Conservation (phyloP, 2,888 invertebrate genomes). For the Agrotis exclamationis region DNA sequence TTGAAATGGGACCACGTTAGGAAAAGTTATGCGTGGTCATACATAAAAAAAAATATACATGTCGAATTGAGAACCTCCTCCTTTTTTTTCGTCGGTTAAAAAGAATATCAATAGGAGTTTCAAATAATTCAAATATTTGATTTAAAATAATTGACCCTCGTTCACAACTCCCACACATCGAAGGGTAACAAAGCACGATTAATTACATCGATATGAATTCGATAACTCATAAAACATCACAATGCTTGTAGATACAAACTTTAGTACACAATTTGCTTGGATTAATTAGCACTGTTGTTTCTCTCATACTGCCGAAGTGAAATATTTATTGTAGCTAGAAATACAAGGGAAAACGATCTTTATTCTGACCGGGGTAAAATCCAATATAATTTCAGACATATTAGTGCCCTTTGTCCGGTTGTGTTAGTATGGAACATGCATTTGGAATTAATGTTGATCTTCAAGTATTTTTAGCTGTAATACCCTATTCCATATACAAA, state of each 20-base stretch:
- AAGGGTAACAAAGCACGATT: conserved; percentile 24
- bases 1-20: too few species aligned
- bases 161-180: not conserved
- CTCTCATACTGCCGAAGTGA: conserved; percentile 31
- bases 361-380: conserved; percentile 34
- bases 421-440: conserved; percentile 42
- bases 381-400: conserved; percentile 32
- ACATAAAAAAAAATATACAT: too few species aligned
- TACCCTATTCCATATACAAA: too few species aligned
- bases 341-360: conserved; percentile 35
- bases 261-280: conserved; percentile 41
- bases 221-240: conserved; percentile 31
- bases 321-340: conserved; percentile 37
- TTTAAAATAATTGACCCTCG: not conserved
- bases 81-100: too few species aligned
- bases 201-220: conserved; percentile 36
- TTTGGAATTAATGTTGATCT: conserved; percentile 8
- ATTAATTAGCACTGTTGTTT: conserved; percentile 49
- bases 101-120: too few species aligned
- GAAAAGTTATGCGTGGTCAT: too few species aligned
- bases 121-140: too few species aligned
- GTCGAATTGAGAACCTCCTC: too few species aligned
- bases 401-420: conserved; percentile 23
- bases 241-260: conserved; percentile 27
- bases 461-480: not conserved